Percentiles rank a stretch among this genome's conserved stretches.
phyloP scores from a whole-genome alignment of 2,113 vertebrate species.

The Xyliphius kryptos region DNA sequence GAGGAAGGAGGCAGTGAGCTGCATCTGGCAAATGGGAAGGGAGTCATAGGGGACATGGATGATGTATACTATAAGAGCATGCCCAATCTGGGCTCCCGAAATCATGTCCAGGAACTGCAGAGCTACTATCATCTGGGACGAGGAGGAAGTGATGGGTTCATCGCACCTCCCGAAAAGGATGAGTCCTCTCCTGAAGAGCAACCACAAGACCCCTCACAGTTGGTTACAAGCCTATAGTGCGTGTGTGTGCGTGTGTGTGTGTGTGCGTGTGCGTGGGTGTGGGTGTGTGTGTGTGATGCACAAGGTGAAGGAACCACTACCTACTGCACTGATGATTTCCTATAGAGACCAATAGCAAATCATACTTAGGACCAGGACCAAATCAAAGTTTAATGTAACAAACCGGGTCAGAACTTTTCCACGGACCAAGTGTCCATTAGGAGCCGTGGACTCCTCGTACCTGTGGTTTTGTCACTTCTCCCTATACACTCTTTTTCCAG shows the following conservation, averaged over 20 bases:
- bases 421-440: constrained; percentile 16
- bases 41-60: constrained; percentile 70
- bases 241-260: constrained; percentile 30
- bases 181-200: constrained; percentile 79
- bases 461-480: constrained; percentile 18
- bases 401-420: constrained; percentile 2
- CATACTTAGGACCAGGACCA: constrained; percentile 8
- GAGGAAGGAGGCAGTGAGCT: constrained; percentile 73
- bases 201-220: constrained; percentile 82
- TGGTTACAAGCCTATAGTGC: constrained; percentile 96
- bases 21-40: constrained; percentile 74
- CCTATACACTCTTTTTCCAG: too few species aligned
- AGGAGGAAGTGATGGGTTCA: constrained; percentile 93
- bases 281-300: constrained; percentile 33
- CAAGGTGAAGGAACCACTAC: constrained; percentile 45
- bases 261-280: constrained; percentile 13
- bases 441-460: constrained; percentile 20
- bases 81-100: constrained; percentile 93
- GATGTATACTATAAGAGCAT: constrained; percentile 99
- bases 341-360: constrained; percentile 36
- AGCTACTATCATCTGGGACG: constrained; percentile 95
- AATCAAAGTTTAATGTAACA: too few species aligned
- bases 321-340: constrained; percentile 43
- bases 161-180: constrained; percentile 85
- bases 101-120: constrained; percentile 89